Percentiles rank a stretch among this genome's conserved stretches.
These are phyloP conservation scores for Megaceryle alcyon DNA, from an alignment of 2,797 vertebrate species.

Conservation along the genomic window DNA sequence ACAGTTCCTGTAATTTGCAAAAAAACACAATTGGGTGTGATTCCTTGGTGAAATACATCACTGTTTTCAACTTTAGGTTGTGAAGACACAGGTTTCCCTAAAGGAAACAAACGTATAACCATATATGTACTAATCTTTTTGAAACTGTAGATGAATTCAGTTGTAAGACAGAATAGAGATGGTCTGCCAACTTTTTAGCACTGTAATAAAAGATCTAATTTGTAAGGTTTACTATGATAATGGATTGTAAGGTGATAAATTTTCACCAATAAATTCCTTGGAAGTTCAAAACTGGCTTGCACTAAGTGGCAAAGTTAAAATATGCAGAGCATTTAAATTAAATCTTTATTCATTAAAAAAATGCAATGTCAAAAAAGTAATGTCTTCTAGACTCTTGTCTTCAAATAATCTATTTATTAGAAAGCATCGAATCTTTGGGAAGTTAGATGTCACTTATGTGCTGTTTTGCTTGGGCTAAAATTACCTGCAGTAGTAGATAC, in stretches of 20 bases:
- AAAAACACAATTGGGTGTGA: background rate
- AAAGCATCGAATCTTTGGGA: background rate
- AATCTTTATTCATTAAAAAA: slow-evolving; percentile 58
- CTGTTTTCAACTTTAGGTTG: background rate
- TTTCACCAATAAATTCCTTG: slow-evolving; percentile 58
- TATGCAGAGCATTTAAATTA: slow-evolving; percentile 55
- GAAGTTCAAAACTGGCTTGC: slow-evolving; percentile 37
- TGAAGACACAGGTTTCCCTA: background rate
- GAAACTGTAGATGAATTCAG: background rate
- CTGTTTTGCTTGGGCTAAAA: slow-evolving; percentile 59
- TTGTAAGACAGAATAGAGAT: background rate
- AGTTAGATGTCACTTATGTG: slow-evolving; percentile 19
- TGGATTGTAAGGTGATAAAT: slow-evolving; percentile 45
- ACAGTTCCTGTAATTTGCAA: background rate
- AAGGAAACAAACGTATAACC: background rate
- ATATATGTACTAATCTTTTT: background rate
- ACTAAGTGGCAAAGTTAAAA: slow-evolving; percentile 52
- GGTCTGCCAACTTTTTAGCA: background rate
- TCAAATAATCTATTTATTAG: slow-evolving; percentile 25
- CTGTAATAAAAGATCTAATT: slow-evolving; percentile 12
- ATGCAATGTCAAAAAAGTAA: slow-evolving; percentile 18
- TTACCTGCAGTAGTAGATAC: slow-evolving; percentile 3
- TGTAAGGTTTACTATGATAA: slow-evolving; percentile 15
- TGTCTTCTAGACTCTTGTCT: slow-evolving; percentile 21
- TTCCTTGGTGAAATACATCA: background rate